Base-by-base conservation (phyloP, 2,113 vertebrate genomes). In the Pachypanchax playfairii region DNA sequence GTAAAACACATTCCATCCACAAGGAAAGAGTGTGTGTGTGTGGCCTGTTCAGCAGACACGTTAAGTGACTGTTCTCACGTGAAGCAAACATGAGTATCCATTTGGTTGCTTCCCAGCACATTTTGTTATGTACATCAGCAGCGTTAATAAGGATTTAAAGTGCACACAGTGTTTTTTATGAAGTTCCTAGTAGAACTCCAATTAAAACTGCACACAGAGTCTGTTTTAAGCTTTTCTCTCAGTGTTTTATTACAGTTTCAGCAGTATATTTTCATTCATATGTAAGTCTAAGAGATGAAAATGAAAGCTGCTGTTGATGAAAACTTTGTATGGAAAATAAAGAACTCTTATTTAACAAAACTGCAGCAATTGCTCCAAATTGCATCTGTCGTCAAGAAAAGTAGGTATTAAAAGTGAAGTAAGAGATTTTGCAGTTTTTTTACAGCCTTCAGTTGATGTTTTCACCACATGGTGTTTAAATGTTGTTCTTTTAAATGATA, bases 1-100 rank as follows among this genome's bases (percentile, higher is more conserved):
- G 62, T 60, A 73, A 76, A 82, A 83, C 79, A 80, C 83, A 86
- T 85, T 87, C 85, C 82, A 77, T 29, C 77, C 82, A 51, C 74
- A 56, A 63, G 75, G 70, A 84, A 79, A 59, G 50, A 42, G 56
- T 28, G 70, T 54, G 75, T 70, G 77, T 83, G 84, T 79, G 82
- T 86, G 87, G 85, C 85, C 84, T 81, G 29, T 43, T 70, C 48
- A 28, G 59, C 65, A 58, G 71, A 73, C 53, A 8, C 55, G 78
- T 79, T 61, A 75, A 77, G 39, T 67, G 73, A 70, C 78, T 68
- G 58, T 55, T 77, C 61, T 76, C 75, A 78, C 52, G 66, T 77
- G 66, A 83, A 69, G 53, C 42, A 26, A 59, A 13, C 42, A n/a
- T 42, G 39, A 46, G 24, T 54, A 48, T 72, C 38, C 56, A 65